phyloP scores from a whole-genome alignment of 2,797 vertebrate species.

The Naso thynnoides region DNA sequence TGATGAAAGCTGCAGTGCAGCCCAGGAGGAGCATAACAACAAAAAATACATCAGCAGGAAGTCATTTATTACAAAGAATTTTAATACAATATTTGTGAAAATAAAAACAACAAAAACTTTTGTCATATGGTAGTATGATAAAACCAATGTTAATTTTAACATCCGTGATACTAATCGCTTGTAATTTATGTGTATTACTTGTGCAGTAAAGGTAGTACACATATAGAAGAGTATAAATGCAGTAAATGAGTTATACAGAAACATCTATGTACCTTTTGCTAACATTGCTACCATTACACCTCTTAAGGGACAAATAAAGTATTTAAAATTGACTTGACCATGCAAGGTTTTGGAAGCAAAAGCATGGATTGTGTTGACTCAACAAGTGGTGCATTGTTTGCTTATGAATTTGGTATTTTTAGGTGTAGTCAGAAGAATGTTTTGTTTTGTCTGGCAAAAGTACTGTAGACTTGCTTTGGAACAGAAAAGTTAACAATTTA shows the following conservation, averaged over 20 bases:
- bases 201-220: background rate
- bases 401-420: background rate
- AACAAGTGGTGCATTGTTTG: background rate
- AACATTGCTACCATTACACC: background rate
- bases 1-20: background rate
- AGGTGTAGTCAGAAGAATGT: background rate
- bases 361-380: background rate
- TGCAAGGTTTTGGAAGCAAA: background rate
- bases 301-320: background rate
- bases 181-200: too few species aligned
- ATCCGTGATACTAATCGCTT: too few species aligned
- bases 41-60: background rate
- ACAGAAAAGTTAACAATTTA: background rate
- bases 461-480: background rate
- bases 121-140: too few species aligned
- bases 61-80: background rate
- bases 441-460: constrained; percentile 7
- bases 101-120: too few species aligned
- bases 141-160: too few species aligned
- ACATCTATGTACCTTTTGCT: background rate
- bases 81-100: background rate
- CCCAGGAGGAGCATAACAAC: background rate
- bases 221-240: background rate
- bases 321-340: background rate
- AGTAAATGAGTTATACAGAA: background rate